phyloP scores from a whole-genome alignment of 2,113 vertebrate species.

The Anoplopoma fimbria region DNA sequence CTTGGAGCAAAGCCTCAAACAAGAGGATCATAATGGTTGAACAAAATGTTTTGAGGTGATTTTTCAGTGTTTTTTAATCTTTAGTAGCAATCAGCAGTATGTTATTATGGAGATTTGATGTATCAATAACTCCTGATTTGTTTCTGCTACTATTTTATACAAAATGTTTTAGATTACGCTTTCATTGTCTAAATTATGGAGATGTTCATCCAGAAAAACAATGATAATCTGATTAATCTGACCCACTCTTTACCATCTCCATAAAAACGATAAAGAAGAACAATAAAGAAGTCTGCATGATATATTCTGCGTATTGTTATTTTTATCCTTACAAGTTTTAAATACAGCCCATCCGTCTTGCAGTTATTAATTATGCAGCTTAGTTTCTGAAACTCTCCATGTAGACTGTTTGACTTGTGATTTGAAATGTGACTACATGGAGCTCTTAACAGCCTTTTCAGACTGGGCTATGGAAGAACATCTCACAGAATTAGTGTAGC shows the following conservation, averaged over 20 bases:
- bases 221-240: constrained; percentile 2
- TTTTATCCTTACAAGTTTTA: background rate
- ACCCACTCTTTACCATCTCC: background rate
- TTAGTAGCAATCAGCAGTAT: background rate
- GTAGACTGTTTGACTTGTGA: background rate
- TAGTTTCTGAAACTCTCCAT: background rate
- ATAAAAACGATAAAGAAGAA: background rate
- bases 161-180: background rate
- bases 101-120: background rate
- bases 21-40: constrained; percentile 3
- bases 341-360: background rate
- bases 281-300: constrained; percentile 25
- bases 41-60: background rate
- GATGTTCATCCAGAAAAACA: background rate
- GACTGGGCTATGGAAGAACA: background rate
- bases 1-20: constrained; percentile 11
- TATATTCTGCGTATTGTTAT: background rate
- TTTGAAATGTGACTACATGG: constrained; percentile 10
- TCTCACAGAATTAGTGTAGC: background rate
- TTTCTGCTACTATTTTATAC: constrained; percentile 30
- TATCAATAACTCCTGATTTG: background rate
- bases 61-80: constrained; percentile 28
- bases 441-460: background rate
- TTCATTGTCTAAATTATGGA: constrained; percentile 3
- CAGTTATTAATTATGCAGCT: background rate